Evolutionary conservation across 2,113 vertebrate genomes (phyloP).

Genomic region (Diphyllodes magnificus): DNA sequence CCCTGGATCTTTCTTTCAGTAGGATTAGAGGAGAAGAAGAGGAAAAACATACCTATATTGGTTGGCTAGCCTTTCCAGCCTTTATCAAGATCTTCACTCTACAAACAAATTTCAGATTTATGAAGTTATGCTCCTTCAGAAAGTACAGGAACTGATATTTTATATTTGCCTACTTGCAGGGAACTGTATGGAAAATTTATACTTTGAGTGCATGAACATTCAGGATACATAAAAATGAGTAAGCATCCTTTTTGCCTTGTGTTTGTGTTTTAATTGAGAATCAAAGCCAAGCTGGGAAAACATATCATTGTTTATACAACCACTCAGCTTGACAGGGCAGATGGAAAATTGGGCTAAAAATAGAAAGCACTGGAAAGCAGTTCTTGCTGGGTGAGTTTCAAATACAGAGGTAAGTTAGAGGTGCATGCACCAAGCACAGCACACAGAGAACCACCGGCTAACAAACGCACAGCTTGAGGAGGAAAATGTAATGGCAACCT

Average conservation of each 20-base stretch:
- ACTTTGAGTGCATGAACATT: background rate
- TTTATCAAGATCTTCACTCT: background rate
- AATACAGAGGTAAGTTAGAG: background rate
- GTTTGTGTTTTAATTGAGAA: slow-evolving; percentile 33
- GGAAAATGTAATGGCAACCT: background rate
- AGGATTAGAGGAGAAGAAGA: fast-evolving
- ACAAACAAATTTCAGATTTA: background rate
- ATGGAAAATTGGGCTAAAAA: slow-evolving; percentile 30
- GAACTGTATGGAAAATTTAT: slow-evolving; percentile 11
- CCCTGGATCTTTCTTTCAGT: background rate
- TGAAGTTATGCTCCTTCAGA: background rate
- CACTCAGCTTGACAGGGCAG: slow-evolving; percentile 21
- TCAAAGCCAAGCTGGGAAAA: slow-evolving; percentile 12
- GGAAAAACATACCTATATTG: background rate
- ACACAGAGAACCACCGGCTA: background rate
- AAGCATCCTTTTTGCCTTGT: background rate
- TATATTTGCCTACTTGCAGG: background rate
- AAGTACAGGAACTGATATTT: background rate
- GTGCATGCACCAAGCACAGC: background rate
- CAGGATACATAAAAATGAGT: slow-evolving; percentile 32
- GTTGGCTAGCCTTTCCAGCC: background rate
- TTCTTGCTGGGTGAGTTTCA: background rate
- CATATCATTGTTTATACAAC: slow-evolving; percentile 21
- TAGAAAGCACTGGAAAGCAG: background rate
- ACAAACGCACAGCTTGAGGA: background rate